phyloP scores from a whole-genome alignment of 2,797 vertebrate species.

The Premnoplex brunnescens region DNA sequence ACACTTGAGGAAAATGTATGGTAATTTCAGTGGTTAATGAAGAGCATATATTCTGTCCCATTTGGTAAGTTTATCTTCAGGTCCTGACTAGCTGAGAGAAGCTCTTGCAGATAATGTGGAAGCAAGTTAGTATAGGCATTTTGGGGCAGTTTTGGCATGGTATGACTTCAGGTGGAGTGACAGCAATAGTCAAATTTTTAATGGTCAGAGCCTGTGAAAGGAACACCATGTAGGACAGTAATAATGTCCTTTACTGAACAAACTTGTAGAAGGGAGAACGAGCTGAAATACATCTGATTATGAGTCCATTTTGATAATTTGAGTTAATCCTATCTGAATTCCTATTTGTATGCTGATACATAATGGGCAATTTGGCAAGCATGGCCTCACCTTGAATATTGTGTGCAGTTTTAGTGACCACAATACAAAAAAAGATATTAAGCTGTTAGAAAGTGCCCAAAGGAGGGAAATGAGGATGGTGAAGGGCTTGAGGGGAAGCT shows the following conservation, averaged over 20 bases:
- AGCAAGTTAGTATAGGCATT: neutral
- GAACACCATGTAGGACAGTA: fast-evolving
- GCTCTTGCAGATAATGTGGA: neutral
- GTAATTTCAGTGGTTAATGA: constrained; percentile 47
- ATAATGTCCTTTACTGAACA: neutral
- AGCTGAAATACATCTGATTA: neutral
- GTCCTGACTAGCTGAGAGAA: neutral
- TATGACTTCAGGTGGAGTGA: neutral
- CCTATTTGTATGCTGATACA: neutral
- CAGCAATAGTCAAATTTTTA: neutral
- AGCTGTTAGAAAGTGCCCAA: neutral
- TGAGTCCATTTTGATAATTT: neutral
- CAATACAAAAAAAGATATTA: neutral
- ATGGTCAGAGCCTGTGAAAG: neutral
- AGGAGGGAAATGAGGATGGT: neutral
- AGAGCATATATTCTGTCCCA: neutral
- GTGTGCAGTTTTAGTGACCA: neutral
- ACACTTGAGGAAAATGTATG: constrained; percentile 36
- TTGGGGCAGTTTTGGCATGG: neutral
- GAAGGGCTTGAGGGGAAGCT: neutral
- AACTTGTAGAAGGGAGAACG: fast-evolving
- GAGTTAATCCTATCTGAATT: neutral
- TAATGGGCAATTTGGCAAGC: neutral
- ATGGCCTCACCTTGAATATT: neutral
- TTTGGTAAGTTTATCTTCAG: neutral